Conservation (phyloP, 2,113 vertebrate genomes). For the Ictalurus furcatus region DNA sequence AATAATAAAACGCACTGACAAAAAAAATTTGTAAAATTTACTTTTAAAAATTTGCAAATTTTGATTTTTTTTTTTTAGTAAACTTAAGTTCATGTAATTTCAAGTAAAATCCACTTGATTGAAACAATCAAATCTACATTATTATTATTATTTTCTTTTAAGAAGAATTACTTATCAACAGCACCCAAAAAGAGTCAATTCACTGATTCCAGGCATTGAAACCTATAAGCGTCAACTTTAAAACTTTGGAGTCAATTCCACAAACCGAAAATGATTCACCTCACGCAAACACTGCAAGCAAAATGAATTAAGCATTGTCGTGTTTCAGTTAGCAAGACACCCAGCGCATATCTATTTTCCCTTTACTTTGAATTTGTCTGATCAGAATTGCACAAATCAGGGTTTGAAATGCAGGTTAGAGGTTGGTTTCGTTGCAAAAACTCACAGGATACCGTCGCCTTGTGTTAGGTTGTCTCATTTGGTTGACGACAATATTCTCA, state of each 20-base stretch:
- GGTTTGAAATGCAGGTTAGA: not conserved
- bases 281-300: not conserved
- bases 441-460: not conserved
- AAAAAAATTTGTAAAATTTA: not conserved
- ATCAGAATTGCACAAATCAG: not conserved
- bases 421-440: not conserved
- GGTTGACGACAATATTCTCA: not conserved
- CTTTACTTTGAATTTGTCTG: not conserved
- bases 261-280: not conserved
- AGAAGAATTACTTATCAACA: not conserved
- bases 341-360: not conserved
- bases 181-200: not conserved
- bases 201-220: not conserved
- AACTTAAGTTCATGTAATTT: not conserved
- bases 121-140: not conserved
- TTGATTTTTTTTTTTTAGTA: not conserved
- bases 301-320: not conserved
- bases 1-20: not conserved
- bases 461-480: not conserved
- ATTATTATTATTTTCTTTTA: not conserved
- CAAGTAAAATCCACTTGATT: not conserved
- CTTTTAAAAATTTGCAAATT: not conserved
- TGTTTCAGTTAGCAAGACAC: not conserved
- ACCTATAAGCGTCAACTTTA: not conserved
- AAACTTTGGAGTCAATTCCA: not conserved